Evolutionary conservation across 2,888 invertebrate species (phyloP), one percentile per base, ranked within the genome.

Genomic region (Nyleta sp.): DNA sequence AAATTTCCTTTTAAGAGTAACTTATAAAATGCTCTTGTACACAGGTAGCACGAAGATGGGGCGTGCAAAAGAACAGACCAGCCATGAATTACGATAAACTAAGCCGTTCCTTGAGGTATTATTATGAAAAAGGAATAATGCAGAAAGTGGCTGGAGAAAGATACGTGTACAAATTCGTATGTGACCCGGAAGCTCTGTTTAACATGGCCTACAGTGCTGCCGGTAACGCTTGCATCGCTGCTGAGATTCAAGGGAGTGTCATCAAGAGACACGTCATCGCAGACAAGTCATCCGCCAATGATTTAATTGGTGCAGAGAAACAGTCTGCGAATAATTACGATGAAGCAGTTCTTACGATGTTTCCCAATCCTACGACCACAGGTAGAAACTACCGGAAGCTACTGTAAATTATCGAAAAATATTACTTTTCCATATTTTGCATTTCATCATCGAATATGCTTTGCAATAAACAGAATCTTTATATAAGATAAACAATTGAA

Each of bases 41-140:
- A 17, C 90, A 96, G 96, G 98, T 98, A 80, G 98, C 98, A 1
- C 93, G 98, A 13, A 93, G 98, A 20, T 98, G 98, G 98, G 98
- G 98, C 0, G 95, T 98, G 4, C 98, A 98, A 91, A 98, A 98
- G 91, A 98, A 98, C 92, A 92, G 98, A 0, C 98, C 98, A 0
- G 98, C 98, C 0, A 98, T 98, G 98, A 98, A 98, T 91, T 98
- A 98, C 89, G 98, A 98, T 91, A 98, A 98, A 90, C 91, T 98
- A 52, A 98, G 98, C 38, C 93, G 98, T 6, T 98, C 98, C 0
- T 92, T 98, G 40, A 93, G 98, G n/a, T 98, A 98, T 87, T 98
- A 98, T 89, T 98, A 98, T 90, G 98, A 98, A 91, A 98, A 98
- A 90, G 98, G 98, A n/a, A 98, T 98, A 86, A 98, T 98, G 98